Evolutionary conservation across 2,797 vertebrate species (phyloP), one percentile per base, ranked within the genome.

Genomic region (Thunnus albacares): DNA sequence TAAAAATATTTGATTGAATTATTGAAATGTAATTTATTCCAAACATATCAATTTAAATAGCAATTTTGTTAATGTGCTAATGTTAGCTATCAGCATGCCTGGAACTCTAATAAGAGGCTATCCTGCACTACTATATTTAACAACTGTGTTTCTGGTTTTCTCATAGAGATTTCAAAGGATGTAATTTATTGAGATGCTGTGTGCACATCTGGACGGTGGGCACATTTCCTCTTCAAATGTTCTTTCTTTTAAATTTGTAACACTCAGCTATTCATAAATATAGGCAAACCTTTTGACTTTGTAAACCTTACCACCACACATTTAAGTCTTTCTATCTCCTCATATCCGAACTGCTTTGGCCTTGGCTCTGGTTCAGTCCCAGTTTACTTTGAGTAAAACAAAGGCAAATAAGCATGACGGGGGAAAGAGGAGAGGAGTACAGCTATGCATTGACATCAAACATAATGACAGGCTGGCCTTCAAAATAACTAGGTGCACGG

Each of bases 401-500:
- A 89, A 92, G 65, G 77, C 84, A 92, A 92, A 92, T 76, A 80
- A 80, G 57, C 67, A 71, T 76, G 78, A 86, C 38, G 58, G 52
- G 28, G 45, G 12, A 62, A 38, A 63, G 71, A 62, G 63, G 65
- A 80, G 62, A 75, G 66, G 71, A 84, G 68, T 74, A 77, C 80
- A 80, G 66, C 65, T 60, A 26, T 59, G 70, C 81, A 84, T 51
- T 49, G 24, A 82, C 90, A 92, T 90, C 83, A 84, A 84, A 85
- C 86, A 89, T 93, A 93, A 94, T 90, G 86, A 93, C 82, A 93
- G 90, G 73, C 82, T 49, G 38, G 76, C 55, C 81, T 85, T 82
- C 74, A 65, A 92, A 93, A 94, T 91, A 86, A 92, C 85, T 81
- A 81, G 86, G 84, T 91, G 84, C 82, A 79, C 41, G 68, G 67